These are phyloP conservation scores for Drosophila novamexicana DNA, from an alignment of 1,140 invertebrate species.

Conservation along the genomic window DNA sequence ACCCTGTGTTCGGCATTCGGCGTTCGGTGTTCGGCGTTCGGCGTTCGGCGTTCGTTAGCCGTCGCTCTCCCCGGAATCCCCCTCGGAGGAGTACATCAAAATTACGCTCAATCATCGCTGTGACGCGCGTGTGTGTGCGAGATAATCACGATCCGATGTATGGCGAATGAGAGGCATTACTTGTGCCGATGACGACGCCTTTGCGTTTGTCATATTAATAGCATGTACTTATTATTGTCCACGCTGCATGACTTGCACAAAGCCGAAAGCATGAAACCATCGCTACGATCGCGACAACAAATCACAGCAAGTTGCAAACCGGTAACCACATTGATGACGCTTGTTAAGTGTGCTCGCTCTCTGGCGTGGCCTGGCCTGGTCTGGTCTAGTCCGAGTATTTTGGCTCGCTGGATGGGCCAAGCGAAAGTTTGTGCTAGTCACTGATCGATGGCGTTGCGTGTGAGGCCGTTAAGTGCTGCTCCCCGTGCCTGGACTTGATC, in stretches of 20 bases:
- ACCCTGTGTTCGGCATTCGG: too few relatives aligned
- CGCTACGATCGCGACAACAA: slow-evolving; percentile 26
- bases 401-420: slow-evolving; percentile 16
- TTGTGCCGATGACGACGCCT: slow-evolving; percentile 6
- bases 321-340: slow-evolving; percentile 17
- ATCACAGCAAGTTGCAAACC: slow-evolving; percentile 39
- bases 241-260: slow-evolving; percentile 66
- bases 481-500: background rate
- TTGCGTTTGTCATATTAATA: slow-evolving; percentile 33
- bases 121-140: background rate
- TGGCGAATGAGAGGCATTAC: background rate
- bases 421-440: slow-evolving; percentile 36
- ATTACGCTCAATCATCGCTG: background rate
- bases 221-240: slow-evolving; percentile 31
- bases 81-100: background rate
- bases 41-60: too few relatives aligned
- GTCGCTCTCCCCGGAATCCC: too few relatives aligned
- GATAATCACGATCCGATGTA: slow-evolving; percentile 1
- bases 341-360: background rate
- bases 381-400: background rate
- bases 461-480: slow-evolving; percentile 54
- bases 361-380: background rate
- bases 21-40: too few relatives aligned
- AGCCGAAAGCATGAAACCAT: background rate
- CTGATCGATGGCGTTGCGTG: slow-evolving; percentile 55